Base-by-base conservation (phyloP, 2,797 vertebrate genomes). In the Pantherophis alleghaniensis region DNA sequence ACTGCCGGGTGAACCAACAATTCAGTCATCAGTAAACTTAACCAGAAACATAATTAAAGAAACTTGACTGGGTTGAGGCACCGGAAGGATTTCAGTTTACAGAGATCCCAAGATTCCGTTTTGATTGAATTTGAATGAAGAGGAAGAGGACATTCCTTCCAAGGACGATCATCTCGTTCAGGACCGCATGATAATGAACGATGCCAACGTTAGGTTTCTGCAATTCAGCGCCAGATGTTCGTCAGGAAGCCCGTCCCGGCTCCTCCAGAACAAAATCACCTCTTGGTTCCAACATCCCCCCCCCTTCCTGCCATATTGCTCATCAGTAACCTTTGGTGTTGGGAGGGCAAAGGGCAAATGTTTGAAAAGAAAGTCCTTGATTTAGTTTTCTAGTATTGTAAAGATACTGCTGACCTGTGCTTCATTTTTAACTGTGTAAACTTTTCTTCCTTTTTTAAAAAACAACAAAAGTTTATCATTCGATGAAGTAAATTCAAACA, bases 361-460 rank as follows among this genome's bases (percentile, higher is more conserved):
- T 98, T 97, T 97, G 98, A 98, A 98, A 97, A 97, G 95, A 96
- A 98, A 98, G 98, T 98, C 97, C 98, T 98, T 98, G 98, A 98
- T 99, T 99, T 99, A 98, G 98, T 99, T 99, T 99, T 99, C 98
- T 99, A 99, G 98, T 98, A 98, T 98, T 99, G 99, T 99, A 99
- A 98, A 98, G 98, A 99, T 98, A 98, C 98, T 98, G 98, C 98
- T 98, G 98, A 99, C 98, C 98, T 98, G 98, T 99, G 98, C 98
- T 99, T 99, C 98, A 99, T 98, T 99, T 99, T 99, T 98, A 98
- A 99, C 97, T 98, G 98, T 99, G 98, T 98, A 98, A 98, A 98
- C 98, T 98, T 98, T 98, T 98, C 98, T 96, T 97, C 98, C 98
- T 97, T 97, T 98, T 98, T 91, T 9, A 97, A 98, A 37, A 37